A percentile compares a stretch with the other conserved stretches of the same genome.
phyloP scores from a whole-genome alignment of 2,797 vertebrate species.

The Anguilla marmorata region DNA sequence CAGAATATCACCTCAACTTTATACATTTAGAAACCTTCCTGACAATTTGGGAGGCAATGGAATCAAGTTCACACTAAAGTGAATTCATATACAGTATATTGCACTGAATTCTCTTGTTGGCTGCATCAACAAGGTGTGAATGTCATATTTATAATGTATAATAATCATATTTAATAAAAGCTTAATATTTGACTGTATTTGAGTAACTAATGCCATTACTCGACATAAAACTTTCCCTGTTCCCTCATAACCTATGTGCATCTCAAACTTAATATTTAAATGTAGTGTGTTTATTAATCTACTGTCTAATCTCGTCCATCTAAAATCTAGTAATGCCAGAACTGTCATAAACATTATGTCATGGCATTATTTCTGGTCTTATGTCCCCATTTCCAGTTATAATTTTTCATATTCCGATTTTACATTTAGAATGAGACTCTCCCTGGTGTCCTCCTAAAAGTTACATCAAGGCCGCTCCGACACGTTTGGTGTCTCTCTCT shows the following conservation, averaged over 20 bases:
- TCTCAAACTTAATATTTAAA: neutral
- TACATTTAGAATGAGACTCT: conserved; percentile 37
- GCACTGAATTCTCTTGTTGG: neutral
- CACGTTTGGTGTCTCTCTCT: conserved; percentile 33
- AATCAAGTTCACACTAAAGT: neutral
- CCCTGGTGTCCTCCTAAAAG: conserved; percentile 5
- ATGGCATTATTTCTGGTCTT: neutral
- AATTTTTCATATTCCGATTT: conserved; percentile 57
- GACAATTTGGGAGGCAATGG: neutral
- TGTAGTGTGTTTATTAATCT: neutral
- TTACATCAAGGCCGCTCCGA: neutral
- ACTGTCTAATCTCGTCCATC: neutral
- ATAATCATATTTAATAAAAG: neutral
- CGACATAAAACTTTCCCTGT: neutral
- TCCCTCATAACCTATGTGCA: neutral
- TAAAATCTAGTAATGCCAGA: neutral
- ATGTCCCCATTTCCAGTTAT: conserved; percentile 52
- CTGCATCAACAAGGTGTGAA: neutral
- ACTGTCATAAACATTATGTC: neutral
- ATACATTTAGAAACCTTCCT: neutral
- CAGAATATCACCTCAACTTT: neutral
- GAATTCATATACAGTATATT: neutral
- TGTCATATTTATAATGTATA: neutral
- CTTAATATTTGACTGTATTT: neutral
- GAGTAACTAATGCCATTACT: neutral